phyloP scores from a whole-genome alignment of 2,113 vertebrate genomes.

The Heterochromis multidens region DNA sequence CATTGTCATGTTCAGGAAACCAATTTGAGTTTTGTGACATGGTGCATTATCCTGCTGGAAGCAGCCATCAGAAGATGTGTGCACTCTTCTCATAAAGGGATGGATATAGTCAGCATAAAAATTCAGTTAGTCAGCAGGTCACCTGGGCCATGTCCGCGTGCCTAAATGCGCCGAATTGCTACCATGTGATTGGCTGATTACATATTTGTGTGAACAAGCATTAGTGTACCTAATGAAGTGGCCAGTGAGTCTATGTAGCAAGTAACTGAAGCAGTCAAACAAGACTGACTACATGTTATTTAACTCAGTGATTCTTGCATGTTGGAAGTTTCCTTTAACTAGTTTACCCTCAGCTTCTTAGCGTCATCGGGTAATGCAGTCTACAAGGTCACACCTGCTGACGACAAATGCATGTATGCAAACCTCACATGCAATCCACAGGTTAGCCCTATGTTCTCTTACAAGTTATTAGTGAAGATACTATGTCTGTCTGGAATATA shows the following conservation, averaged over 20 bases:
- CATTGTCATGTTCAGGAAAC: neutral
- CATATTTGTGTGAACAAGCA: neutral
- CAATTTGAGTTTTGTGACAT: neutral
- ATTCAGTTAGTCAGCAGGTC: too few relatives aligned
- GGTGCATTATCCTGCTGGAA: too few relatives aligned
- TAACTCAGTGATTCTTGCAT: neutral
- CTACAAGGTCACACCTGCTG: conserved; percentile 86
- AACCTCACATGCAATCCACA: conserved; percentile 86
- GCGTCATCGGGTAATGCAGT: conserved; percentile 89
- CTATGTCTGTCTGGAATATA: neutral
- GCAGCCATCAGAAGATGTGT: too few relatives aligned
- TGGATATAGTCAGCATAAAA: neutral
- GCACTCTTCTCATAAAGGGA: too few relatives aligned
- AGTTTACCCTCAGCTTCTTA: conserved; percentile 79
- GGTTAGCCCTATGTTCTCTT: conserved; percentile 67
- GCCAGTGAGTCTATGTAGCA: neutral
- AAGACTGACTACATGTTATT: neutral
- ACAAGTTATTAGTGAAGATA: neutral
- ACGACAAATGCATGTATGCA: conserved; percentile 82
- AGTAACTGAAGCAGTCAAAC: neutral
- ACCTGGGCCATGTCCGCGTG: too few relatives aligned
- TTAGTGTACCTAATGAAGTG: neutral
- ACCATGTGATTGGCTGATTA: neutral
- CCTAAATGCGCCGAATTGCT: too few relatives aligned
- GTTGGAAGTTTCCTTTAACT: conserved; percentile 45